These are phyloP conservation scores for Malacoraja senta DNA, from an alignment of 2,797 vertebrate species.

Conservation along the genomic window DNA sequence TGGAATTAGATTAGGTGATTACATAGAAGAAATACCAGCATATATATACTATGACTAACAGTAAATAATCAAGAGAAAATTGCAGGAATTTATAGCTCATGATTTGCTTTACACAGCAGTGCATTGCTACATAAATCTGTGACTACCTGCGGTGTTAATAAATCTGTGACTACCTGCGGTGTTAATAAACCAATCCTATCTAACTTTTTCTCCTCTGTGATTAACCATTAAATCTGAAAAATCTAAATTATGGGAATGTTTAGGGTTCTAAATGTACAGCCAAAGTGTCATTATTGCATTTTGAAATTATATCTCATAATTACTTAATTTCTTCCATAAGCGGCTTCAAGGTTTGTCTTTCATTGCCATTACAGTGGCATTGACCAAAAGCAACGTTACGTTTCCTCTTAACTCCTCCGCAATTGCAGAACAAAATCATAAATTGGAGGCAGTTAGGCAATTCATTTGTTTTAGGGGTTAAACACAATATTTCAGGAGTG, in stretches of 20 bases:
- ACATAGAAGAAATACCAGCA: background rate
- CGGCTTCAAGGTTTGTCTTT: background rate
- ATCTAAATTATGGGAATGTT: background rate
- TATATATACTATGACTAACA: background rate
- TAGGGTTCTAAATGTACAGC: background rate
- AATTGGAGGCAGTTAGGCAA: background rate
- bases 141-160: background rate
- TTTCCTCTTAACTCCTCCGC: background rate
- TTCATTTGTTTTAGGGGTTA: background rate
- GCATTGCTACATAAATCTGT: background rate
- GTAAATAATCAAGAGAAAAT: background rate
- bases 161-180: background rate
- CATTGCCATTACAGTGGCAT: background rate
- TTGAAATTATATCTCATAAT: background rate
- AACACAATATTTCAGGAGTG: background rate
- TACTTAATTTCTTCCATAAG: background rate
- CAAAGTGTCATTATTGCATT: background rate
- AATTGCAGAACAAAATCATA: background rate
- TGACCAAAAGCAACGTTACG: background rate
- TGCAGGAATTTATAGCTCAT: background rate
- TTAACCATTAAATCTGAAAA: background rate
- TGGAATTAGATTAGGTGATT: background rate
- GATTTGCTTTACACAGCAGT: background rate
- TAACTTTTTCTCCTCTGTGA: background rate
- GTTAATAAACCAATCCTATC: background rate